A percentile compares a stretch with the other conserved stretches of the same genome.
These are phyloP conservation scores for Plecotus auritus DNA, from an alignment of 2,113 vertebrate genomes.

Conservation along the genomic window DNA sequence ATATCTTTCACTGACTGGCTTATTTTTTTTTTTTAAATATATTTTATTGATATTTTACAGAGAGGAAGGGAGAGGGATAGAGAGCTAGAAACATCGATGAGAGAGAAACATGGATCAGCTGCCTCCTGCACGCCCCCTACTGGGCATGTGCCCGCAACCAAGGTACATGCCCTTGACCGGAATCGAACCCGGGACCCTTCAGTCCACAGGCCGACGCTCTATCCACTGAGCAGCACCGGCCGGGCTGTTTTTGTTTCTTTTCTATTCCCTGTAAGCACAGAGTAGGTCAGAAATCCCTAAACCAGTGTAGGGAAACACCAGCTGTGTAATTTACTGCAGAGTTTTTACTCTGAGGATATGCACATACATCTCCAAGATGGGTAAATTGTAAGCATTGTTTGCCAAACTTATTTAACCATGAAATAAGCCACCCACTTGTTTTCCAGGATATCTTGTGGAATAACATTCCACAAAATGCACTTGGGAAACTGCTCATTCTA, in stretches of 20 bases:
- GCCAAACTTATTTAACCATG: not conserved
- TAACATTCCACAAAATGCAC: not conserved
- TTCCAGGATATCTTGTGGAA: not conserved
- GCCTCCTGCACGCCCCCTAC: too few species aligned
- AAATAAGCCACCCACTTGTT: not conserved
- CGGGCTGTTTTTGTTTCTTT: not conserved
- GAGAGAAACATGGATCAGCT: too few species aligned
- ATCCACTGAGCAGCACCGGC: too few species aligned
- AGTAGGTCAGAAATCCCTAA: slow-evolving; percentile 3
- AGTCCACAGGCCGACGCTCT: too few species aligned
- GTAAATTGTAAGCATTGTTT: not conserved
- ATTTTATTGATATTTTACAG: too few species aligned
- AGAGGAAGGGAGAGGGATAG: too few species aligned
- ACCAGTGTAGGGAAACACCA: not conserved
- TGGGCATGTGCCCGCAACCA: too few species aligned
- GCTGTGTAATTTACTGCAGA: not conserved
- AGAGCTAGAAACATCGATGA: too few species aligned
- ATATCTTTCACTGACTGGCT: too few species aligned
- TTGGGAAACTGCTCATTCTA: not conserved
- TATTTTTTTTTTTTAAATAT: too few species aligned
- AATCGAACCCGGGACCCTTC: too few species aligned
- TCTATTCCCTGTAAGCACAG: not conserved
- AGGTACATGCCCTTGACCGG: too few species aligned
- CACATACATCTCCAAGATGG: not conserved
- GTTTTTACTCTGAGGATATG: not conserved